Base-by-base conservation (phyloP, 1,140 invertebrate species). In the Lucilia sericata region DNA sequence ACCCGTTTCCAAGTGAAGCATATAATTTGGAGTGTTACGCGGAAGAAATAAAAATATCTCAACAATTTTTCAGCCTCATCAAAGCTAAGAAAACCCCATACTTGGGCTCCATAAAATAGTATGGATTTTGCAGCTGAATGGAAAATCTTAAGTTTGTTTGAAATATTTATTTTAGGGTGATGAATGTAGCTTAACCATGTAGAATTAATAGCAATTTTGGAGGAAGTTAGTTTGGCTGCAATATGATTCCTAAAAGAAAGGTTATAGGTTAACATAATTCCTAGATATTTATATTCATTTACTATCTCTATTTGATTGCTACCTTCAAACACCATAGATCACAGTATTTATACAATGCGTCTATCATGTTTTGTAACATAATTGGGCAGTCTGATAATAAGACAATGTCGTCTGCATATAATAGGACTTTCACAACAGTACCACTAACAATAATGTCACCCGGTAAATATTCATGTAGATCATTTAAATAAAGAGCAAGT, bases 351-450 rank as follows among this genome's bases (percentile, higher is more conserved):
- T 49, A 17, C 25, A 82, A 19, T 19, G 51, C 51, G 65, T 60
- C 51, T 25, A 82, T 82, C 49, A 70, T 82, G 10, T 34, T 65
- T 70, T 82, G 55, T 17, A 82, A 42, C 65, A 19, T 30, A 8
- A 2, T 14, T 9, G 81, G 30, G 1, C 51, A 65, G 9, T 82
- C 51, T 34, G 81, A 30, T 36, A 82, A 19, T 8, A 82, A 19
- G 13, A 82, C 51, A 36, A 70, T 82, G 19, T 65, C 81, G 14
- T 82, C 81, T 14, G 81, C 81, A 19, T 65, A 82, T 10, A 82
- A 51, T n/a, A 82, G 13, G 17, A 82, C 55, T 65, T 82, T 82
- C 0, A 82, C 55, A 10, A 17, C 9, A n/a, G 25, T 65, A 8
- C 34, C 13, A 65, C 2, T 55, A n/a, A 82, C 30, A 34, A n/a